These are phyloP conservation scores for Spongilla lacustris DNA, from an alignment of 37 sponge, comb jelly and placozoan species.

Conservation along the genomic window DNA sequence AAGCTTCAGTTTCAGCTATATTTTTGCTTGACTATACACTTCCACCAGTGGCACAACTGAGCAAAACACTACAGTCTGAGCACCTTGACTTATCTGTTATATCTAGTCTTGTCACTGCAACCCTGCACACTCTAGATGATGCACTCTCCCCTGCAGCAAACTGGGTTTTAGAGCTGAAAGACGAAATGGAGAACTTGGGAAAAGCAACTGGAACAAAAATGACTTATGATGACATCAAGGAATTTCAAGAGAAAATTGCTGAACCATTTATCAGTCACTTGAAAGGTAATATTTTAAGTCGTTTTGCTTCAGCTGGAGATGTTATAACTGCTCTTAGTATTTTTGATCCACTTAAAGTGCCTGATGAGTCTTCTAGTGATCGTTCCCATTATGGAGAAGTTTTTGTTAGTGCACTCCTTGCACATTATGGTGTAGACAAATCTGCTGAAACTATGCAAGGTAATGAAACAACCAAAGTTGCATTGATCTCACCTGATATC, in stretches of 20 bases:
- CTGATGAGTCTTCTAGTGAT: slow-evolving; percentile 26
- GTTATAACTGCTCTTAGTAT: slow-evolving; percentile 69
- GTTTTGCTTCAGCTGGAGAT: slow-evolving; percentile 55
- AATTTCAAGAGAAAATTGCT: slow-evolving; percentile 56
- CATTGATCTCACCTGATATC: slow-evolving; percentile 41
- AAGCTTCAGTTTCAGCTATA: slow-evolving; percentile 59
- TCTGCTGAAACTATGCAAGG: slow-evolving; percentile 56
- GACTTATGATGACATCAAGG: slow-evolving; percentile 26
- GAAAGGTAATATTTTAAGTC: slow-evolving; percentile 69
- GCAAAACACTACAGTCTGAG: slow-evolving; percentile 68
- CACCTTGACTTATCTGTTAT: slow-evolving; percentile 67
- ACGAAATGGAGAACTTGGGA: slow-evolving; percentile 30
- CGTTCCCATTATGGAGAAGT: slow-evolving; percentile 50
- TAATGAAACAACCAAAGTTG: slow-evolving; percentile 34
- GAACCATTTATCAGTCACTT: slow-evolving; percentile 55
- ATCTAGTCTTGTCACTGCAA: slow-evolving; percentile 65
- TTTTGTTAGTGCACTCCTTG: slow-evolving; percentile 31
- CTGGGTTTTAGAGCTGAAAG: slow-evolving; percentile 74
- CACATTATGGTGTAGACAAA: slow-evolving; percentile 54
- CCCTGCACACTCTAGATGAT: slow-evolving; percentile 78
- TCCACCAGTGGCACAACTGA: slow-evolving; percentile 67
- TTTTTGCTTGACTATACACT: slow-evolving; percentile 57
- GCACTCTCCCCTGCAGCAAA: slow-evolving; percentile 60
- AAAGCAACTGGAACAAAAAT: slow-evolving; percentile 46
- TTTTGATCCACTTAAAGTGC: slow-evolving; percentile 71